Evolutionary conservation across 2,888 invertebrate genomes (phyloP).

Genomic region (Adelognathus sp.): DNA sequence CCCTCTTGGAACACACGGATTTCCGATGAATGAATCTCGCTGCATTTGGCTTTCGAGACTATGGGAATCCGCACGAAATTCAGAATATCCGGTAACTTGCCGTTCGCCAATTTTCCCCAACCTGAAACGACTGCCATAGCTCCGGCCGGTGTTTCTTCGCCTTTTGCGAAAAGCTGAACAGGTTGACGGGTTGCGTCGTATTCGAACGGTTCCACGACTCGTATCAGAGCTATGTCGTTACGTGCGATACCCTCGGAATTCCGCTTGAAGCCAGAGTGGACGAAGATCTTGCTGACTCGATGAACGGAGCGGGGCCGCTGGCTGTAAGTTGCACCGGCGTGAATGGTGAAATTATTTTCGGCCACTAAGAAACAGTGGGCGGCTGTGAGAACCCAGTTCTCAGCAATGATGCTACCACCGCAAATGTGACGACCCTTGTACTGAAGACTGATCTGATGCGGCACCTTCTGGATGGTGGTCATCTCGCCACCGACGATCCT

Average conservation of each 20-base stretch:
- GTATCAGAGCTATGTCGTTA: conserved; percentile 83
- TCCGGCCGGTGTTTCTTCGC: conserved; percentile 61
- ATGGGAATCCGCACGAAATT: conserved; percentile 83
- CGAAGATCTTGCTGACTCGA: not conserved
- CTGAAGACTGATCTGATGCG: conserved; percentile 81
- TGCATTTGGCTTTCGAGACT: conserved; percentile 82
- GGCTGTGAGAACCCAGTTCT: conserved; percentile 82
- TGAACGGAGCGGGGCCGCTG: not conserved
- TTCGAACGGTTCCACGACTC: conserved; percentile 81
- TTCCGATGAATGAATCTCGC: too few species aligned
- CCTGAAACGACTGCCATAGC: conserved; percentile 65
- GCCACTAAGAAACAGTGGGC: conserved; percentile 82
- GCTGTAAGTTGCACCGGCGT: not conserved
- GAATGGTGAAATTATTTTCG: not conserved
- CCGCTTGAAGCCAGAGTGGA: not conserved
- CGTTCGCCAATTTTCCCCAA: conserved; percentile 62
- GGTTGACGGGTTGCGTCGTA: conserved; percentile 81
- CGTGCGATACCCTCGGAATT: conserved; percentile 80
- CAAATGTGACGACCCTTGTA: conserved; percentile 81
- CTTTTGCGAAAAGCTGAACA: conserved; percentile 79
- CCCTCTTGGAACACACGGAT: conserved; percentile 71
- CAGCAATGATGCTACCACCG: conserved; percentile 83
- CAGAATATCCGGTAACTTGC: conserved; percentile 70
- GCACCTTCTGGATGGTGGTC: conserved; percentile 80
- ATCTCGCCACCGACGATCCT: conserved; percentile 82